phyloP scores from a whole-genome alignment of 2,797 vertebrate species.

The Neosalanx taihuensis region DNA sequence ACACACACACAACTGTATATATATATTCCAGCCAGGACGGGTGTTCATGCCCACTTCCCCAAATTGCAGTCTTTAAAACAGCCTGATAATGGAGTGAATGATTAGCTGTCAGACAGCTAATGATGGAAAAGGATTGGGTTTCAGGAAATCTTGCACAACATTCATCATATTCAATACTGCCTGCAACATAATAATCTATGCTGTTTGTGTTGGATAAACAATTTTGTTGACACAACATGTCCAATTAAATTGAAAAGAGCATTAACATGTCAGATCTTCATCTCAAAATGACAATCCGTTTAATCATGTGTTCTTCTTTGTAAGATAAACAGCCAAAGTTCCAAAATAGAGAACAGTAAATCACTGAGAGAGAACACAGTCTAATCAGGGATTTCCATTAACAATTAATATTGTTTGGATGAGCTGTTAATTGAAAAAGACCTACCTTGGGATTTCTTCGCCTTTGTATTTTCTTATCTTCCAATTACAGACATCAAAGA shows the following conservation, averaged over 20 bases:
- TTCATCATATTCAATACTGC: neutral
- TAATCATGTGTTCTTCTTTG: neutral
- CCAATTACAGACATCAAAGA: neutral
- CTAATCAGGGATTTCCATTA: constrained; percentile 29
- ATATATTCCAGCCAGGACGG: neutral
- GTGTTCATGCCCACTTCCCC: neutral
- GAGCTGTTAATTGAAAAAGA: constrained; percentile 44
- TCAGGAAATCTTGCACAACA: neutral
- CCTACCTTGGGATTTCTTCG: constrained; percentile 31
- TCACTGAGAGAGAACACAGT: constrained; percentile 22
- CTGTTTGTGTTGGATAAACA: no score
- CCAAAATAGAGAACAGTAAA: constrained; percentile 7
- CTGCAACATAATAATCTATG: no score
- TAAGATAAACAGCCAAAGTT: constrained; percentile 6
- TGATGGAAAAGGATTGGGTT: neutral
- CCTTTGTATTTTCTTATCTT: constrained; percentile 18
- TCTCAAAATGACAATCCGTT: neutral
- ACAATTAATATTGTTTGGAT: constrained; percentile 25
- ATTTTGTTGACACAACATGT: no score
- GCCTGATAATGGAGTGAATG: neutral
- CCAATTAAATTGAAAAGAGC: no score
- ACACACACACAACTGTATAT: no score
- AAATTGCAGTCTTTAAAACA: constrained; percentile 7
- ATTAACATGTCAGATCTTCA: no score
- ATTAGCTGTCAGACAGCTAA: neutral